Evolutionary conservation across 2,113 vertebrate species (phyloP), one percentile per base, ranked within the genome.

Genomic region (Eulemur macaco): DNA sequence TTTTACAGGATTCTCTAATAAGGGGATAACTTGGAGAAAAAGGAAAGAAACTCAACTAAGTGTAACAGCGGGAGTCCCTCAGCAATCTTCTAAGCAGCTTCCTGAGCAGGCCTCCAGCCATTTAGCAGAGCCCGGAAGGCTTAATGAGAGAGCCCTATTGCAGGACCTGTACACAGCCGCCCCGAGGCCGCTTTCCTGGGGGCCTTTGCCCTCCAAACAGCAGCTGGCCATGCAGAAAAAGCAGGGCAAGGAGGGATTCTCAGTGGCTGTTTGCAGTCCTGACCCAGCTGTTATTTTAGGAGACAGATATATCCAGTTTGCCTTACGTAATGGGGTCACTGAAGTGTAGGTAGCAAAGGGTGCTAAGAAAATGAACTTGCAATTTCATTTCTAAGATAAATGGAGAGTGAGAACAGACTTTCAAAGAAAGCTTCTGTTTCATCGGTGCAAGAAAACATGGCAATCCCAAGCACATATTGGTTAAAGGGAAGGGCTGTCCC

Each of bases 1-100:
- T 97, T 97, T 97, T 94, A 96, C 77, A 97, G 69, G 89, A 85
- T 98, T 97, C 95, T 98, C 95, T 97, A 98, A 97, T 97, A 96
- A 98, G 93, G 94, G 88, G 37, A 80, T 97, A 95, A 87, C 81
- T 78, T 89, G 68, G 90, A 74, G 90, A 69, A 96, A 96, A 96
- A 95, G 92, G 42, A 86, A 94, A 97, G 90, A 80, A 95, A 93
- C 94, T 98, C 91, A 86, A 89, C 96, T 97, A 89, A 97, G 97
- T 39, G 80, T 95, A 98, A 96, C 92, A 98, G 97, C 96, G 92
- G 92, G 95, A 95, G 96, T 97, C 83, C 94, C 50, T 91, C 50
- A 96, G 95, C 96, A 96, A 88, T 96, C 97, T 97, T 96, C 97
- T 85, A 80, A 97, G 97, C 74, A 85, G 58, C 96, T 95, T 93